These are phyloP conservation scores for Takifugu flavidus DNA, from an alignment of 2,113 vertebrate species.

Conservation along the genomic window DNA sequence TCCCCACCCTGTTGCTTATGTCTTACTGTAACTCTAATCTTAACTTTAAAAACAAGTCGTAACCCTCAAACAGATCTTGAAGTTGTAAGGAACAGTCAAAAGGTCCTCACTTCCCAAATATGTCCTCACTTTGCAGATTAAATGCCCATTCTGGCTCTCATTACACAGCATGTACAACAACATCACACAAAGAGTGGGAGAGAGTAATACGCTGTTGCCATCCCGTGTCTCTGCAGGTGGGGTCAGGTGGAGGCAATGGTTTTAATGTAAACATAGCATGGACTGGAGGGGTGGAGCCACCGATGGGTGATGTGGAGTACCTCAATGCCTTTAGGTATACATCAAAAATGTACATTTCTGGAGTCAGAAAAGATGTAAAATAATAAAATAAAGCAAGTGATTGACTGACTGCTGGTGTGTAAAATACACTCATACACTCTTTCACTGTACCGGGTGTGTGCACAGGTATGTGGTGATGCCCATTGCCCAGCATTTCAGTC, in stretches of 20 bases:
- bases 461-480: conserved; percentile 66
- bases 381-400: too few species aligned
- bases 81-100: too few species aligned
- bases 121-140: too few species aligned
- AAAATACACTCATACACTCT: background rate
- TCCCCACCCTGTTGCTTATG: too few species aligned
- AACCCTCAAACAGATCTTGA: too few species aligned
- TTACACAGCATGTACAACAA: too few species aligned
- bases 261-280: conserved; percentile 69
- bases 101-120: too few species aligned
- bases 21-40: too few species aligned
- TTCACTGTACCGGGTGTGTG: conserved; percentile 17
- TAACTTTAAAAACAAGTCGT: too few species aligned
- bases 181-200: background rate
- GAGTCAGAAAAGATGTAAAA: background rate
- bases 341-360: background rate
- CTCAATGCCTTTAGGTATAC: conserved; percentile 63
- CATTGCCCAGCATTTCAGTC: conserved; percentile 65
- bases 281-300: conserved; percentile 69
- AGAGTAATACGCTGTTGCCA: too few species aligned
- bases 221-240: conserved; percentile 47
- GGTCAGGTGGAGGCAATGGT: conserved; percentile 61
- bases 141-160: too few species aligned
- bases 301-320: conserved; percentile 70
- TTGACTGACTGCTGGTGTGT: too few species aligned